phyloP scores from a whole-genome alignment of 2,113 vertebrate species.

The Grammomys dolichurus region DNA sequence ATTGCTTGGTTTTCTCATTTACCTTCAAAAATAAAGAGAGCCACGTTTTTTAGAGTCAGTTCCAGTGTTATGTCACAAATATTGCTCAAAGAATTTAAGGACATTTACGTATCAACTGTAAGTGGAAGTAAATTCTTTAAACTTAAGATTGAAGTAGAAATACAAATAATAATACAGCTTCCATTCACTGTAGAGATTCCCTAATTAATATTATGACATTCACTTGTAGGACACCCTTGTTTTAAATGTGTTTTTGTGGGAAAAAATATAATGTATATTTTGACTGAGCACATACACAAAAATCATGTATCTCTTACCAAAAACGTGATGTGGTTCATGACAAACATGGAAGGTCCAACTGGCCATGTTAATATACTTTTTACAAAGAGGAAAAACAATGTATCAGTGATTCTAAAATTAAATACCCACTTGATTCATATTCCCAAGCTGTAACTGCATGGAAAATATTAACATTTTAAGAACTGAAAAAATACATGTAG shows the following conservation, averaged over 20 bases:
- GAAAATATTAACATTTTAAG: not conserved
- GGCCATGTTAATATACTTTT: not conserved
- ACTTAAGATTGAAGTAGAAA: constrained; percentile 7
- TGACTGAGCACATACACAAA: not conserved
- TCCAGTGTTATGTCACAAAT: not conserved
- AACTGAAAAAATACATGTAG: not conserved
- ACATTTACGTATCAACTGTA: not conserved
- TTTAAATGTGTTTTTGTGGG: not conserved
- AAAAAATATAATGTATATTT: not conserved
- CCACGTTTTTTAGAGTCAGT: not conserved
- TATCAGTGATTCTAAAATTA: not conserved
- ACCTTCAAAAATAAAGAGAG: not conserved
- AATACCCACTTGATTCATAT: not conserved
- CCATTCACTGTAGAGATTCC: not conserved
- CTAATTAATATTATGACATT: not conserved
- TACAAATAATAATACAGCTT: not conserved
- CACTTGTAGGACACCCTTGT: not conserved
- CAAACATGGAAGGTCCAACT: not conserved
- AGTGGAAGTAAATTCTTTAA: not conserved
- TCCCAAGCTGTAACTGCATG: not conserved
- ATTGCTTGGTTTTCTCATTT: not conserved
- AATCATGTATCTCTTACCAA: not conserved
- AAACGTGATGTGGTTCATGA: not conserved
- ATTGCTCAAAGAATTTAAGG: not conserved
- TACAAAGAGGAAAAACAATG: constrained; percentile 2